A percentile compares a stretch with the other conserved stretches of the same genome.
These are phyloP conservation scores for Heliconius charithonia DNA, from an alignment of 2,888 invertebrate species.

Conservation along the genomic window DNA sequence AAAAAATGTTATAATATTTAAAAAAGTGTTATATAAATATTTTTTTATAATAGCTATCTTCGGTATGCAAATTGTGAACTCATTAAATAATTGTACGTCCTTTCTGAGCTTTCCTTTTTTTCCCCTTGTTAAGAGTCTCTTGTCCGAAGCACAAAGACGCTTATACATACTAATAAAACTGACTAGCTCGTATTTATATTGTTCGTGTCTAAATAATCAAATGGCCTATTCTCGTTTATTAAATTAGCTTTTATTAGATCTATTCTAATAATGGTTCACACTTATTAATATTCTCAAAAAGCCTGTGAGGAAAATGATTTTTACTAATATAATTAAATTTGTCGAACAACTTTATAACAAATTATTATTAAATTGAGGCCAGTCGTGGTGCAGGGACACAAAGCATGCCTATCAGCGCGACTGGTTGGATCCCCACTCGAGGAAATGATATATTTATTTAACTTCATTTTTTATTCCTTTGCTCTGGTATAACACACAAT, in stretches of 20 bases:
- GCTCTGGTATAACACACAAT: too few relatives aligned
- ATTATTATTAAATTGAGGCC: too few relatives aligned
- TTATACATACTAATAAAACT: constrained; percentile 58
- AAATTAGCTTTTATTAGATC: constrained; percentile 36
- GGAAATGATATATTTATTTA: too few relatives aligned
- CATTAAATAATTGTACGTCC: constrained; percentile 78
- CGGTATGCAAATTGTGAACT: constrained; percentile 80
- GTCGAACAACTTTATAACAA: too few relatives aligned
- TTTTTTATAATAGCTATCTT: constrained; percentile 66
- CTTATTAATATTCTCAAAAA: constrained; percentile 4
- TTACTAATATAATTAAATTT: background rate
- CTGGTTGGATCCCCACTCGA: too few relatives aligned
- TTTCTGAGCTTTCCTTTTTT: constrained; percentile 66
- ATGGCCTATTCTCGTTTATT: constrained; percentile 32
- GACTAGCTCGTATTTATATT: constrained; percentile 43
- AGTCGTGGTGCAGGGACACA: too few relatives aligned
- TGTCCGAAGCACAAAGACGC: constrained; percentile 63
- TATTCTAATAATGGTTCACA: background rate
- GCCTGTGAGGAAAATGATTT: background rate
- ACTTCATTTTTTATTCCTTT: too few relatives aligned
- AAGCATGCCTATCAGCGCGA: too few relatives aligned
- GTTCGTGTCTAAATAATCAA: constrained; percentile 39
- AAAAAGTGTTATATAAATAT: too few relatives aligned
- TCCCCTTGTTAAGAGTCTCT: constrained; percentile 70
- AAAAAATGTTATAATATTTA: too few relatives aligned